Evolutionary conservation across 2,797 vertebrate genomes (phyloP).

Genomic region (Lates japonicus): DNA sequence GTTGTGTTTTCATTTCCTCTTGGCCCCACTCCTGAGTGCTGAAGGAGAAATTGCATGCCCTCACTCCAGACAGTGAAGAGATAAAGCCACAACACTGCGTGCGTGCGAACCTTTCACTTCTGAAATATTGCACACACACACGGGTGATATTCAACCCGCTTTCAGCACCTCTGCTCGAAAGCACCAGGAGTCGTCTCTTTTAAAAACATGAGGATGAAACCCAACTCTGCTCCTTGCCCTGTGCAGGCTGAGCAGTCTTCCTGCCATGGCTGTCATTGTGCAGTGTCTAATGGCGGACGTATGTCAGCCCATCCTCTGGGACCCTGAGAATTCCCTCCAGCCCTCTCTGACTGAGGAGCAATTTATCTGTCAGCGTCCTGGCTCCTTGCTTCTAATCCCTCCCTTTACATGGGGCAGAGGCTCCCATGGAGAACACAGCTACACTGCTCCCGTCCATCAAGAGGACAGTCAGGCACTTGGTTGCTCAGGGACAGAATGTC

Average conservation of each 20-base stretch:
- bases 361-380: slow-evolving; percentile 88
- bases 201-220: slow-evolving; percentile 83
- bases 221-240: slow-evolving; percentile 81
- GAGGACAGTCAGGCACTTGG: slow-evolving; percentile 64
- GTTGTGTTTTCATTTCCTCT: slow-evolving; percentile 49
- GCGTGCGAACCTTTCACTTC: slow-evolving; percentile 23
- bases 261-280: slow-evolving; percentile 84
- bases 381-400: slow-evolving; percentile 80
- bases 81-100: slow-evolving; percentile 67
- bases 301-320: slow-evolving; percentile 79
- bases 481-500: slow-evolving; percentile 76
- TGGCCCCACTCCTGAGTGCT: slow-evolving; percentile 52
- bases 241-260: slow-evolving; percentile 77
- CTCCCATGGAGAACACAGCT: slow-evolving; percentile 72
- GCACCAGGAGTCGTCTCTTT: slow-evolving; percentile 78
- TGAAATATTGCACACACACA: slow-evolving; percentile 15
- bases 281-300: slow-evolving; percentile 75
- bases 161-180: slow-evolving; percentile 84
- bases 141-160: slow-evolving; percentile 76
- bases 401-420: slow-evolving; percentile 70
- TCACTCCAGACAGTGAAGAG: slow-evolving; percentile 58
- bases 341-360: slow-evolving; percentile 81
- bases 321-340: slow-evolving; percentile 76
- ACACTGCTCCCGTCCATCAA: slow-evolving; percentile 70
- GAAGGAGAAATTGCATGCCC: slow-evolving; percentile 67